Base-by-base conservation (phyloP, 2,888 invertebrate species). In the Stenoptilia bipunctidactyla region DNA sequence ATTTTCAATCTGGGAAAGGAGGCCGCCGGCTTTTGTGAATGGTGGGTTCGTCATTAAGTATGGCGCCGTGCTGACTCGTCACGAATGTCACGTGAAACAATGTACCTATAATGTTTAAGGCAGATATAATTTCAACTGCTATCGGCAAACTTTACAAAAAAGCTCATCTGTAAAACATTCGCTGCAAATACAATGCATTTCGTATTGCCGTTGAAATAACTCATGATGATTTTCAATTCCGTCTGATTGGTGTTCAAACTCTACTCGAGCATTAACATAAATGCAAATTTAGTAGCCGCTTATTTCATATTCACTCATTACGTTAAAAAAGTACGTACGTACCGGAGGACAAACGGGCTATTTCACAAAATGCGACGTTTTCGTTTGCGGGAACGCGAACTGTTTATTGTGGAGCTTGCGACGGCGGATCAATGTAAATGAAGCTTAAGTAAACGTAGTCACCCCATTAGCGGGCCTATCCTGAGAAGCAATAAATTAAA, bases 1-100 rank as follows among this genome's bases (percentile, higher is more conserved):
- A 69, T 75, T 74, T 75, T 76, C 71, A 76, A 72, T 75, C 66
- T 70, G 57, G 55, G 58, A 52, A 30, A 30, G 30, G 30, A 30
- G 30, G 30, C 30, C 30, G 30, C 9, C 30, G 2, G 20, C 20
- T 12, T 30, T 30, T 30, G 30, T 30, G 30, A 30, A 30, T 30
- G 15, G 35, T 30, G 30, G 30, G 27, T 14, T 27, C 37, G 38
- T 38, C 30, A 27, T 38, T 38, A 38, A 30, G 30, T 30, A 30
- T 30, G 30, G 9, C 30, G 30, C 30, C 30, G 12, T 12, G n/a
- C 12, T 9, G n/a, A 12, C 6, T 12, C 9, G 30, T 4, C 9
- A 30, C 30, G 4, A 30, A 30, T 30, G 30, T n/a, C 30, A 30
- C 12, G 12, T 30, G 30, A 30, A 12, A 30, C 20, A 20, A 20